These are phyloP conservation scores for Notocelia uddmanniana DNA, from an alignment of 2,888 invertebrate species.

Conservation along the genomic window DNA sequence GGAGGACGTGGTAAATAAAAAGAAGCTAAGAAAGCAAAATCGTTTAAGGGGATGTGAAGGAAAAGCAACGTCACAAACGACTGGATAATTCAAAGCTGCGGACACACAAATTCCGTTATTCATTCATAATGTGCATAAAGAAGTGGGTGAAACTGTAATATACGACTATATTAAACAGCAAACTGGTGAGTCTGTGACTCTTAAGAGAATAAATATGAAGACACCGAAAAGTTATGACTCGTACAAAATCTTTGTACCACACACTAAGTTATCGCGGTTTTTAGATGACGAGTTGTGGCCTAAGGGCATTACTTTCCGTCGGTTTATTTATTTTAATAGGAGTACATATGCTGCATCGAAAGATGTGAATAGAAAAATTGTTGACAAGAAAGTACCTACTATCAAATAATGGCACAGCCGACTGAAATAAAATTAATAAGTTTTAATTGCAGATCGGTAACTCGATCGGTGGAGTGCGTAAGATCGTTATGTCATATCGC, in stretches of 20 bases:
- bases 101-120: constrained; percentile 12
- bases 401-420: not conserved
- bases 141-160: constrained; percentile 2
- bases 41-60: constrained; percentile 6
- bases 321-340: constrained; percentile 37
- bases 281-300: constrained; percentile 27
- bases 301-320: constrained; percentile 20
- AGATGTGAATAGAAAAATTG: not conserved
- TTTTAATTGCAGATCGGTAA: constrained; percentile 29
- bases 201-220: constrained; percentile 23
- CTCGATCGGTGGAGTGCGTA: constrained; percentile 29
- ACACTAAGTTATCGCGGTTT: constrained; percentile 26
- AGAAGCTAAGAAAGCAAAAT: constrained; percentile 1
- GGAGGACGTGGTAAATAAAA: not conserved
- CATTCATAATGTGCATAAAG: constrained; percentile 16
- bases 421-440: constrained; percentile 16
- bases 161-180: constrained; percentile 22
- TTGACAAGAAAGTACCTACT: not conserved
- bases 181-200: constrained; percentile 2
- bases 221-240: constrained; percentile 28
- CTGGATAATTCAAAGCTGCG: constrained; percentile 23
- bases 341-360: not conserved
- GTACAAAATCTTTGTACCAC: constrained; percentile 37
- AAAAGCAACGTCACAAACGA: constrained; percentile 2
- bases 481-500: constrained; percentile 17